These are phyloP conservation scores for Oryzias celebensis DNA, from an alignment of 2,113 vertebrate species.

Conservation along the genomic window DNA sequence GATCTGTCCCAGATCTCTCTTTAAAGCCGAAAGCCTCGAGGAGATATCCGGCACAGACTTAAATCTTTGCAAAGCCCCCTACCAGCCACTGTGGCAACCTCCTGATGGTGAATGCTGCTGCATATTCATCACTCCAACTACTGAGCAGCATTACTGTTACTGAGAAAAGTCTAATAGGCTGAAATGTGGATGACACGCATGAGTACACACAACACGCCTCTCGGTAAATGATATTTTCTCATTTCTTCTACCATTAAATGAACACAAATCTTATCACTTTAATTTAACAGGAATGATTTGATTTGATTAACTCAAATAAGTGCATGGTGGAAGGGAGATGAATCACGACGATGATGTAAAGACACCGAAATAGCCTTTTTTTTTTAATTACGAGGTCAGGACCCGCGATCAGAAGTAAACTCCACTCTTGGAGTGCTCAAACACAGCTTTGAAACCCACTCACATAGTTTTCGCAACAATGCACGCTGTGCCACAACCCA, in stretches of 20 bases:
- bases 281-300: constrained; percentile 5
- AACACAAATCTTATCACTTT: constrained; percentile 4
- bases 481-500: constrained; percentile 7
- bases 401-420: constrained; percentile 72
- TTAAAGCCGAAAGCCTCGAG: constrained; percentile 49
- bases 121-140: constrained; percentile 54
- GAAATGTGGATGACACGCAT: constrained; percentile 45
- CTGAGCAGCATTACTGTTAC: constrained; percentile 29
- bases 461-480: neutral
- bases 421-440: constrained; percentile 60
- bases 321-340: constrained; percentile 3
- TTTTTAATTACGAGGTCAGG: constrained; percentile 61
- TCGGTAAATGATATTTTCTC: constrained; percentile 31
- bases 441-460: constrained; percentile 26
- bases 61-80: constrained; percentile 40
- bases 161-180: constrained; percentile 24
- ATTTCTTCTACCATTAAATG: constrained; percentile 26
- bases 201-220: constrained; percentile 25
- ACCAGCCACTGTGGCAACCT: constrained; percentile 35
- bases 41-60: constrained; percentile 30
- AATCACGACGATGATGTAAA: constrained; percentile 11
- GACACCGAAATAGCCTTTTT: constrained; percentile 72
- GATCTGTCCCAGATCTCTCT: constrained; percentile 63
- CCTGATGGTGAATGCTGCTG: constrained; percentile 42
- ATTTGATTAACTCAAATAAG: neutral